Evolutionary conservation across 2,888 invertebrate genomes (phyloP), one percentile per base, ranked within the genome.

Genomic region (Caenorhabditis doughertyi): DNA sequence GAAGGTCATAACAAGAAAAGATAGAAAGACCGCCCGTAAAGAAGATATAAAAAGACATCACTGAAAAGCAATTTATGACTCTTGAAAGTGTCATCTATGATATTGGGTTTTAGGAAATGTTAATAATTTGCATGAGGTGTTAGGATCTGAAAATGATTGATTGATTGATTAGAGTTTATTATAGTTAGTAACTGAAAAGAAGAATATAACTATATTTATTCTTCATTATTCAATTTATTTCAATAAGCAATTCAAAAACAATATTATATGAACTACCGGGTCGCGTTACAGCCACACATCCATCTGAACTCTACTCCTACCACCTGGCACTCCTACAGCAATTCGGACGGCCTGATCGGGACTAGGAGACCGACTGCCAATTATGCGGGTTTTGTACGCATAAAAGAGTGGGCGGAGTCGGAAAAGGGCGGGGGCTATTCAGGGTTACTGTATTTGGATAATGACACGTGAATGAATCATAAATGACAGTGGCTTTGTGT

Each of bases 381-480:
- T 27, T 27, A 7, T n/a, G 44, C 4, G 21, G n/a, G 32, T 32
- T 49, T 64, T 62, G 62, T 62, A 62, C 29, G 62, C 44, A 32
- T 49, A 13, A n/a, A 2, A 42, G 21, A 27, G 32, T 27, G 64
- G 64, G 64, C 64, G 64, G 64, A 18, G 64, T 23, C 29, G 29
- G 32, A 47, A 49, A 32, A 32, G 27, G 64, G 64, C 42, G 44
- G 44, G 2, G 9, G 18, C 25, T 27, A 27, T 27, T 29, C 21
- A 29, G 39, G 62, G 27, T 23, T 47, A 64, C 64, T 64, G 64
- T 64, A 64, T 29, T 11, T 18, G 32, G n/a, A n/a, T n/a, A n/a
- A 11, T 16, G 35, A 32, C 47, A 64, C 32, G 64, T 64, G 64
- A 64, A 64, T 64, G 64, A 64, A 62, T 62, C 62, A 62, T n/a